Evolutionary conservation across 2,797 vertebrate genomes (phyloP).

Genomic region (Phataginus tetradactyla): DNA sequence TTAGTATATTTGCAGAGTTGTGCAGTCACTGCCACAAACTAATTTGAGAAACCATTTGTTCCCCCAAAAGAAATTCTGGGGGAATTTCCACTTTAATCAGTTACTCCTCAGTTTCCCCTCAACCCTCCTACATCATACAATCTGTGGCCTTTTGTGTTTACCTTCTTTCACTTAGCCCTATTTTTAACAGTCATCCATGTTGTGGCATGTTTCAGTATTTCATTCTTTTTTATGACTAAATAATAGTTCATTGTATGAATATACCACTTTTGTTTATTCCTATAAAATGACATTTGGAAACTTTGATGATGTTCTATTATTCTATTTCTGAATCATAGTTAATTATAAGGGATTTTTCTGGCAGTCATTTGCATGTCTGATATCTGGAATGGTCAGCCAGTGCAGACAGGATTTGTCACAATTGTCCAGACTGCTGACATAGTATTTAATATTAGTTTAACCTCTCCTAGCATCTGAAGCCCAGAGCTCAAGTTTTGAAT

Average conservation of each 20-base stretch:
- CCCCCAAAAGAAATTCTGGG: neutral
- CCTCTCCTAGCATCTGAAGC: neutral
- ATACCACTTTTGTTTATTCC: neutral
- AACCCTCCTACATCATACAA: neutral
- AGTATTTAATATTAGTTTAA: constrained; percentile 10
- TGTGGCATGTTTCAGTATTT: neutral
- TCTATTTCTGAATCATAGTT: neutral
- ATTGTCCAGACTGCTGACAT: neutral
- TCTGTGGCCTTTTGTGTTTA: neutral
- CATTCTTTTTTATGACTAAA: neutral
- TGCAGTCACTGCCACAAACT: neutral
- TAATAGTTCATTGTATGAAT: neutral
- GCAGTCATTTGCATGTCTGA: neutral
- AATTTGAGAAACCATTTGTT: neutral
- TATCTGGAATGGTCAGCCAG: neutral
- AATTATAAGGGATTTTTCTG: neutral
- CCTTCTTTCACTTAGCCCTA: neutral
- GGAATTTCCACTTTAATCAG: neutral
- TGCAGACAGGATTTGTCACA: neutral
- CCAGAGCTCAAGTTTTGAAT: neutral
- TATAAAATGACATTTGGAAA: neutral
- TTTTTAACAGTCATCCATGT: neutral
- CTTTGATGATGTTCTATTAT: neutral
- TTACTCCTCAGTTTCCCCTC: neutral
- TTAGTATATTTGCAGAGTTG: neutral